Conservation (phyloP, 2,888 invertebrate species). For the Brachynemurus nebulosus region DNA sequence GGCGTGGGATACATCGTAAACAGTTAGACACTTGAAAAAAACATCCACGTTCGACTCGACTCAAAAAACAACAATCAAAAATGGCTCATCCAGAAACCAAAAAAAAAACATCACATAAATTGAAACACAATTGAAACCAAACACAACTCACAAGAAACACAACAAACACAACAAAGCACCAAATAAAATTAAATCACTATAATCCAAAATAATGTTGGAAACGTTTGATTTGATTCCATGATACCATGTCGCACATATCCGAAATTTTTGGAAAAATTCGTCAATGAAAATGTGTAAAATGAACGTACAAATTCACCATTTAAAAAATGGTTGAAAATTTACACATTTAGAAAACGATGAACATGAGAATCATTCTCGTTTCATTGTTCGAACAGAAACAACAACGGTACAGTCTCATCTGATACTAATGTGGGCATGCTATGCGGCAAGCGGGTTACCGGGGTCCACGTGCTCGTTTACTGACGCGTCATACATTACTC, state of each 20-base stretch:
- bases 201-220: no score
- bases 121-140: no score
- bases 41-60: not conserved
- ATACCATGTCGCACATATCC: no score
- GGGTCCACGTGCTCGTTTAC: slow-evolving; percentile 10
- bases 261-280: no score
- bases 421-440: slow-evolving; percentile 1
- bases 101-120: not conserved
- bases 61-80: not conserved
- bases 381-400: not conserved
- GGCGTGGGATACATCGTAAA: slow-evolving; percentile 56
- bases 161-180: not conserved
- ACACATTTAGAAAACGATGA: no score
- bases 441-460: slow-evolving; percentile 9
- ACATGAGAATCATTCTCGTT: no score
- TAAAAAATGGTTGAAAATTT: no score
- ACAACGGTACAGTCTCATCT: slow-evolving; percentile 10
- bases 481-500: slow-evolving; percentile 5
- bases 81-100: not conserved
- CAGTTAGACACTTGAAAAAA: not conserved
- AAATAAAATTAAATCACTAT: not conserved
- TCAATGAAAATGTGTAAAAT: no score
- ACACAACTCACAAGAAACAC: not conserved
- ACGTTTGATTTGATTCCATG: no score
- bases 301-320: no score